Evolutionary conservation across 1,140 invertebrate genomes (phyloP).

Genomic region (Teleopsis dalmanni): DNA sequence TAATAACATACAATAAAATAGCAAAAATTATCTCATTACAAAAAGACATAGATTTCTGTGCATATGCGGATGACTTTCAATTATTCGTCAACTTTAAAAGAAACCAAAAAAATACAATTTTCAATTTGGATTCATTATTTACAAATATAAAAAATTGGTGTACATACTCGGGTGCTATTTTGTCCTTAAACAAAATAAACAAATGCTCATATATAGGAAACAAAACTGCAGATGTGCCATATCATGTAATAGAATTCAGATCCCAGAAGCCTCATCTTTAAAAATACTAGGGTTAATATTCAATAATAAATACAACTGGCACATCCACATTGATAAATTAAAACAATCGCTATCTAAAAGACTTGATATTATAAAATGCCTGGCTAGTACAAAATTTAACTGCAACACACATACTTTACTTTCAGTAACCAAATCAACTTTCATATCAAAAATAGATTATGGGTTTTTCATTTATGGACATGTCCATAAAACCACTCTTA

Average conservation of each 20-base stretch:
- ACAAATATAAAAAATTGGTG: slow-evolving; percentile 8
- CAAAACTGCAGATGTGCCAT: slow-evolving; percentile 1
- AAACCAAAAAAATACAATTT: background rate
- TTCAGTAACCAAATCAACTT: too few relatives aligned
- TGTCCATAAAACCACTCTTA: too few relatives aligned
- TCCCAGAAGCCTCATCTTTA: background rate
- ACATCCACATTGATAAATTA: slow-evolving; percentile 3
- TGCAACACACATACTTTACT: too few relatives aligned
- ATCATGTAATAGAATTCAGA: background rate
- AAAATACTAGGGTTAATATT: slow-evolving; percentile 10
- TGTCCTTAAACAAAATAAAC: slow-evolving; percentile 11
- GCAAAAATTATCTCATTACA: slow-evolving; percentile 6
- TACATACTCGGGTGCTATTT: slow-evolving; percentile 1
- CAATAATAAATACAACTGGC: slow-evolving; percentile 9
- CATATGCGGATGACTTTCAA: slow-evolving; percentile 13
- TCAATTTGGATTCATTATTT: slow-evolving; percentile 4
- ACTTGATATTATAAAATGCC: slow-evolving; percentile 10
- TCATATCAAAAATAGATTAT: too few relatives aligned
- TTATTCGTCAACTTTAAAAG: slow-evolving; percentile 1
- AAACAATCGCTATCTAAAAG: background rate
- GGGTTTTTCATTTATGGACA: too few relatives aligned
- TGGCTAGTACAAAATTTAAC: slow-evolving; percentile 8
- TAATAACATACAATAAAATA: slow-evolving; percentile 10
- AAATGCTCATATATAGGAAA: slow-evolving; percentile 12
- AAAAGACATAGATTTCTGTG: slow-evolving; percentile 2